Base-by-base conservation (phyloP, 2,113 vertebrate genomes). In the Corapipo altera region DNA sequence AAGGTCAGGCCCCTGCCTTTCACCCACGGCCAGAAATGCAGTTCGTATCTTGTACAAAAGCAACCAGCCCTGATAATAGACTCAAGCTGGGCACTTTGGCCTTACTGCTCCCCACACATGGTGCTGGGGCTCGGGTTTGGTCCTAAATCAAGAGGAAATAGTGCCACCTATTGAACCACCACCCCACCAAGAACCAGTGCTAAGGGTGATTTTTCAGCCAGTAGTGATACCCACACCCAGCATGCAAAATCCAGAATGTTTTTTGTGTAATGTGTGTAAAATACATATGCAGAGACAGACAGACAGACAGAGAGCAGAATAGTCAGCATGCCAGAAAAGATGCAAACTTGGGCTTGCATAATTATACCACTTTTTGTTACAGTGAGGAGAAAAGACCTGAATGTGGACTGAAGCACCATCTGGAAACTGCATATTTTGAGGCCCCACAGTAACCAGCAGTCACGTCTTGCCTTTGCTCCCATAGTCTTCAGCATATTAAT, bases 161-260 rank as follows among this genome's bases (percentile, higher is more conserved):
- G 91, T 87, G 95, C 95, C 94, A 96, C 59, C 97, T 97, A 88
- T 92, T 93, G 96, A 96, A 66, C 24, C 74, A 22, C 7, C 57
- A 49, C 67, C 89, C 85, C 67, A n/a, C 48, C 85, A 69, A 17
- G 37, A 7, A 28, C 58, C 64, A n/a, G n/a, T 1, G 74, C 57
- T 33, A 39, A 2, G 51, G 54, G 62, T 5, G 35, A 39, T 32
- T 37, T 69, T 77, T 41, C 49, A 27, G 46, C 26, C 80, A 26
- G 9, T 1, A n/a, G 32, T 6, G 23, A 59, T 37, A 43, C 30
- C 21, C 76, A 32, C 9, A 1, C 14, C 37, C 43, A 20, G 26
- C 32, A 3, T 5, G 35, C 11, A 12, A 85, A 69, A 72, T 11
- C 30, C 57, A 41, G n/a, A 15, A 1, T 14, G 6, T 43, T 58